Conservation (phyloP, 2,888 invertebrate species). For the Vesta saturnalis region DNA sequence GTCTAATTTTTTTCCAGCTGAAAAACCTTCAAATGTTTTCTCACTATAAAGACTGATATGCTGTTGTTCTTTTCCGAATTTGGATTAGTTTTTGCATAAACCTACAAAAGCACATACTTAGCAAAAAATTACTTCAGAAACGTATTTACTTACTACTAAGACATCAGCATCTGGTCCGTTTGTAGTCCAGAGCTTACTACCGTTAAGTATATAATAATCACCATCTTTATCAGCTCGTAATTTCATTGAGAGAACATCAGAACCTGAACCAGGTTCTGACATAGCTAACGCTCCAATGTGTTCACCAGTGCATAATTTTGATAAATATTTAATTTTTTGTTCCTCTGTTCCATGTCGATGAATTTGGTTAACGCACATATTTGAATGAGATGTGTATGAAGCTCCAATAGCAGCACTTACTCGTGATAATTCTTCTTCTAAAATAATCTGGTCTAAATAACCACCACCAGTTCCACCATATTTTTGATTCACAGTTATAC, state of each 20-base stretch:
- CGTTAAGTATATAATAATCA: constrained; percentile 93
- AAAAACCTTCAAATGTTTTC: constrained; percentile 88
- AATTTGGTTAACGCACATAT: constrained; percentile 96
- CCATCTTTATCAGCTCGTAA: constrained; percentile 87
- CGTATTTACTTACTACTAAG: constrained; percentile 72
- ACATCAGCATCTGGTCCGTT: constrained; percentile 97
- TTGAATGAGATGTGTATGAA: constrained; percentile 97
- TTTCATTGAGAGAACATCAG: constrained; percentile 98
- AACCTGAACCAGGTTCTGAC: constrained; percentile 94
- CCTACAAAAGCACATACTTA: no score
- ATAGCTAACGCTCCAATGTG: constrained; percentile 95
- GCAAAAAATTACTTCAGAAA: no score
- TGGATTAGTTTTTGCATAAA: constrained; percentile 91
- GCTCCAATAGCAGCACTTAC: constrained; percentile 84
- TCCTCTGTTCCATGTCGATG: constrained; percentile 90
- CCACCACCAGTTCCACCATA: constrained; percentile 94
- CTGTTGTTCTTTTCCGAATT: constrained; percentile 70
- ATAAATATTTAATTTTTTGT: constrained; percentile 93
- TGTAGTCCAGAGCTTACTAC: constrained; percentile 99
- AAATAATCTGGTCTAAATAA: constrained; percentile 91
- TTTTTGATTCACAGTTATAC: constrained; percentile 85
- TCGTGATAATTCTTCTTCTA: constrained; percentile 95
- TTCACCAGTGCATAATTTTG: constrained; percentile 94
- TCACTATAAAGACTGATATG: no score
- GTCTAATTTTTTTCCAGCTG: constrained; percentile 88